Conservation (phyloP, 2,113 vertebrate genomes). For the Odobenus rosmarus region DNA sequence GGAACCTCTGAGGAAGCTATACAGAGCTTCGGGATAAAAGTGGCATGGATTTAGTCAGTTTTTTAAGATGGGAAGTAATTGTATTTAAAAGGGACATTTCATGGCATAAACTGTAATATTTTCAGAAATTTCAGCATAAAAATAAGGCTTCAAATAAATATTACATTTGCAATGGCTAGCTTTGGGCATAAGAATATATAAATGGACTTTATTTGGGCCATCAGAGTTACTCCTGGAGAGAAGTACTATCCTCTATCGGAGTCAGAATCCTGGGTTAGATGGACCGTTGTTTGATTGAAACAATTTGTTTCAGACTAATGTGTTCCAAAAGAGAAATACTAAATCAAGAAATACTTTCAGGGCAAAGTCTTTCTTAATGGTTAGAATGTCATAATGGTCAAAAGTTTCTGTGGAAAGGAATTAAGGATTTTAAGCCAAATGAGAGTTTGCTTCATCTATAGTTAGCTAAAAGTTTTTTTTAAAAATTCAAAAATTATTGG, state of each 20-base stretch:
- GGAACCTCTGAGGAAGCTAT: background rate
- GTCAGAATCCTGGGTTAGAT: background rate
- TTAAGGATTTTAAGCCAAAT: constrained; percentile 8
- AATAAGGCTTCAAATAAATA: background rate
- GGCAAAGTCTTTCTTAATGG: background rate
- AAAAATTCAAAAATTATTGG: background rate
- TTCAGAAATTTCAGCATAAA: background rate
- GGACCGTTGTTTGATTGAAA: background rate
- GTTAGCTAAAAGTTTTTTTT: background rate
- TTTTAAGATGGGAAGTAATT: constrained; percentile 24
- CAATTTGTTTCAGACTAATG: background rate
- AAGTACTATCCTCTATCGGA: background rate
- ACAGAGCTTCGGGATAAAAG: background rate
- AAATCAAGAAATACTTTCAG: constrained; percentile 4
- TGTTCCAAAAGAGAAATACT: constrained; percentile 8
- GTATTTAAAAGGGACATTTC: background rate
- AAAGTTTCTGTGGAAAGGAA: background rate
- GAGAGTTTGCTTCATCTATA: background rate
- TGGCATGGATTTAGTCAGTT: background rate
- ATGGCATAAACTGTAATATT: background rate
- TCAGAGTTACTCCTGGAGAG: background rate
- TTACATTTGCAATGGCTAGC: background rate
- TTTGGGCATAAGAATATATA: background rate
- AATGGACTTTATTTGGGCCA: background rate
- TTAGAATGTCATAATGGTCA: background rate